Base-by-base conservation (phyloP, 2,888 invertebrate genomes). In the Philaethria dido region DNA sequence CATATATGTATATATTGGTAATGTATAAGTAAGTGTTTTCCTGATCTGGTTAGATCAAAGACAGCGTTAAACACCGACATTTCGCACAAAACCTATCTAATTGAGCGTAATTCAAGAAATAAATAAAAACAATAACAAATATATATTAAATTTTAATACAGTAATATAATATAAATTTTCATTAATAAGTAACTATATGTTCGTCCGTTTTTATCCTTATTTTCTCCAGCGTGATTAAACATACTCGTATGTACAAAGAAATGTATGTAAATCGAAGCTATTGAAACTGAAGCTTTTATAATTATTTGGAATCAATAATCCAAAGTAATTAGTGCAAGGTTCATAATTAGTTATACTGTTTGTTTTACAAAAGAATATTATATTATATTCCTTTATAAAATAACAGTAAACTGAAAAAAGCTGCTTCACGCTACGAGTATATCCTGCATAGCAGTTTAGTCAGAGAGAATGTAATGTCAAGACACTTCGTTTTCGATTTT, bases 301-400 rank as follows among this genome's bases (percentile, higher is more conserved):
- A 3, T 22, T 55, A 57, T 57, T 57, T 25, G 22, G 57, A 57
- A 57, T 42, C n/a, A 42, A 25, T 42, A 42, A 57, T 16, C 57
- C 42, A 42, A 25, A 22, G 4, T 25, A 42, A 57, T 57, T 42
- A 42, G 42, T 42, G n/a, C 11, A 42, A 52, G 48, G 50, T 16
- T 57, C n/a, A 22, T 25, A 22, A 42, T 25, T 39, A 39, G 22
- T 39, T 39, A 57, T 57, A 20, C 22, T 39, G 22, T 1, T 20
- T 39, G 42, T 39, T 42, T n/a, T 42, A 57, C n/a, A 20, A 57
- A 39, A 18, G 20, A 42, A 42, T 42, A 42, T 42, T 57, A 42
- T 42, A 42, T 42, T 39, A 22, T 57, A 6, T n/a, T 55, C 13
- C 14, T 22, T 42, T 9, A 5, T 57, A n/a, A 57, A 22, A 57